Conservation (phyloP, 2,113 vertebrate genomes). For the Protobothrops mucrosquamatus region DNA sequence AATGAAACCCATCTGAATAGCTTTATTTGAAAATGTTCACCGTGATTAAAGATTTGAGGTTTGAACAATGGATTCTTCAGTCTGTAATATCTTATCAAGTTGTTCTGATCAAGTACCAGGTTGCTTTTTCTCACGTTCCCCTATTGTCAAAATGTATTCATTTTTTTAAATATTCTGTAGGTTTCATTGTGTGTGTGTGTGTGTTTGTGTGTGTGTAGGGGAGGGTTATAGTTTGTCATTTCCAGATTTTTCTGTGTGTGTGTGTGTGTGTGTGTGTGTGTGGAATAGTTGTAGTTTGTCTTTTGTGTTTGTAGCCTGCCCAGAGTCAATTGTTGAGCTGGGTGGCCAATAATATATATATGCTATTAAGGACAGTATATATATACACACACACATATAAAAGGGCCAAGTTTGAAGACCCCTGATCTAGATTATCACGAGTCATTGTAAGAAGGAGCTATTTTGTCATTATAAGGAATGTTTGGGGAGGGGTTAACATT, state of each 20-base stretch:
- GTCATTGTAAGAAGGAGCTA: background rate
- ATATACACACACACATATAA: too few relatives aligned
- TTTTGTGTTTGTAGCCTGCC: background rate
- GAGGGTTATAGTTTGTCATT: background rate
- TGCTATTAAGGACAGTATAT: too few relatives aligned
- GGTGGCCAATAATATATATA: background rate
- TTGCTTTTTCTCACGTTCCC: background rate
- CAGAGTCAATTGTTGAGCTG: background rate
- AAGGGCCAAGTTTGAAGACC: too few relatives aligned
- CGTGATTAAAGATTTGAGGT: conserved; percentile 13
- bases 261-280: too few relatives aligned
- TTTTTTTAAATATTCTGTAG: background rate
- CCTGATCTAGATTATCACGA: background rate
- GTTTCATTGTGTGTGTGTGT: background rate
- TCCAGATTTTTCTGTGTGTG: background rate
- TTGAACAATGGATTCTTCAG: conserved; percentile 44
- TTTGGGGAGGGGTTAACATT: too few relatives aligned
- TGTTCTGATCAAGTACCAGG: background rate
- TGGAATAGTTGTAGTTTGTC: background rate
- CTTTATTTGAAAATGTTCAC: conserved; percentile 29
- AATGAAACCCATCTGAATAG: conserved; percentile 49
- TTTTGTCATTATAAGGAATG: background rate
- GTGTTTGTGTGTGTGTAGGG: too few relatives aligned
- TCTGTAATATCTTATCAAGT: conserved; percentile 39
- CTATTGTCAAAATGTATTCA: background rate